These are phyloP conservation scores for Tetramorium simillimum DNA, from an alignment of 1,140 invertebrate species.

Conservation along the genomic window DNA sequence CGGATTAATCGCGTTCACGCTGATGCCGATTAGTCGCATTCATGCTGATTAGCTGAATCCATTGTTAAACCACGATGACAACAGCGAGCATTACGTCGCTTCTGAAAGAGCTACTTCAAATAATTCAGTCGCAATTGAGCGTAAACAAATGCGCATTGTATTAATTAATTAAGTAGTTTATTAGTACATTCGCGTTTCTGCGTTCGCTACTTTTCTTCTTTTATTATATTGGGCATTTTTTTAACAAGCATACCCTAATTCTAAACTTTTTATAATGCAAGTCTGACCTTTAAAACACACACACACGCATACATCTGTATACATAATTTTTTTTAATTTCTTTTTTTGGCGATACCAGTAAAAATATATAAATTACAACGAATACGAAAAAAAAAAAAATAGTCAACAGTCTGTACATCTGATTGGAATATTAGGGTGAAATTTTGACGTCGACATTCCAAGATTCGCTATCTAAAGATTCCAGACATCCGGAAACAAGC, in stretches of 20 bases:
- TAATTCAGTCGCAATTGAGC: neutral
- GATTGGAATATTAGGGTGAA: neutral
- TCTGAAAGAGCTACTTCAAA: conserved; percentile 42
- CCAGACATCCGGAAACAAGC: neutral
- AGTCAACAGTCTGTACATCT: neutral
- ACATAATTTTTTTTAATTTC: neutral
- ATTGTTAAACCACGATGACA: conserved; percentile 33
- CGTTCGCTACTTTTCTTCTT: conserved; percentile 33
- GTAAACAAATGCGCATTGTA: conserved; percentile 30
- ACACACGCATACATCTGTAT: neutral
- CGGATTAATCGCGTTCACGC: conserved; percentile 43
- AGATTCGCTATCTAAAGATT: neutral
- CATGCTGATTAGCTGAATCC: conserved; percentile 30
- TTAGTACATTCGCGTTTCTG: conserved; percentile 59
- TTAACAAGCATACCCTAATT: neutral
- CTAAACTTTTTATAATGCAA: neutral
- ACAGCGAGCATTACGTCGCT: conserved; percentile 37
- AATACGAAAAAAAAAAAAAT: neutral
- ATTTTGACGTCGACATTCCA: neutral
- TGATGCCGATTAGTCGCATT: conserved; percentile 56
- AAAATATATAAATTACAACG: neutral
- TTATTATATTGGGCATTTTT: neutral
- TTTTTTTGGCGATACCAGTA: neutral
- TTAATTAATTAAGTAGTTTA: conserved; percentile 34
- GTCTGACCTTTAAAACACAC: neutral